Percentiles rank a stretch among this genome's conserved stretches.
Conservation (phyloP, 2,888 invertebrate genomes). For the Patella caerulea region DNA sequence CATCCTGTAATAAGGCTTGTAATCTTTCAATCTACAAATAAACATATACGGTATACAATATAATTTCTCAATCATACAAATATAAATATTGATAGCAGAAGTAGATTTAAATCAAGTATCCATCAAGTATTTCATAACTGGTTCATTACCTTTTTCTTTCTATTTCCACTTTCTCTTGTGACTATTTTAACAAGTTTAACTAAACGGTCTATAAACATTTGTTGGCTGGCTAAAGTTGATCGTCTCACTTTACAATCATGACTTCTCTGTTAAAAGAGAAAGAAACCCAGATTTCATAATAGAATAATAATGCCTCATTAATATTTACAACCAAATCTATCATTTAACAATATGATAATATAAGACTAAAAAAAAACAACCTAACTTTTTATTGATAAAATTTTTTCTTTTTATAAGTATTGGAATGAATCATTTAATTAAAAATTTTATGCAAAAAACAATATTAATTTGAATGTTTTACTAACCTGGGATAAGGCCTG, state of each 20-base stretch:
- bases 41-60: background rate
- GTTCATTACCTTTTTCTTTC: constrained; percentile 82
- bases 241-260: constrained; percentile 75
- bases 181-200: constrained; percentile 90
- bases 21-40: constrained; percentile 81
- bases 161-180: constrained; percentile 89
- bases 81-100: background rate
- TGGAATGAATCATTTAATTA: background rate
- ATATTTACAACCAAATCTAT: background rate
- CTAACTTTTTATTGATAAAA: no score
- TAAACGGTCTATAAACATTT: constrained; percentile 91
- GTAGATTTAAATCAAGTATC: background rate
- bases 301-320: background rate
- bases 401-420: no score
- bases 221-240: constrained; percentile 85
- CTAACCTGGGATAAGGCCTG: constrained; percentile 36
- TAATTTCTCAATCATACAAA: background rate
- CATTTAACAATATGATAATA: no score
- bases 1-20: constrained; percentile 80
- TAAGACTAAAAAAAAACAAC: background rate
- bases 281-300: background rate
- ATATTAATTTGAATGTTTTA: background rate
- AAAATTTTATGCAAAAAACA: background rate
- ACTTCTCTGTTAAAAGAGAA: constrained; percentile 59
- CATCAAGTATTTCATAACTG: background rate